Base-by-base conservation (phyloP, 2,797 vertebrate species). In the Poecilia picta region DNA sequence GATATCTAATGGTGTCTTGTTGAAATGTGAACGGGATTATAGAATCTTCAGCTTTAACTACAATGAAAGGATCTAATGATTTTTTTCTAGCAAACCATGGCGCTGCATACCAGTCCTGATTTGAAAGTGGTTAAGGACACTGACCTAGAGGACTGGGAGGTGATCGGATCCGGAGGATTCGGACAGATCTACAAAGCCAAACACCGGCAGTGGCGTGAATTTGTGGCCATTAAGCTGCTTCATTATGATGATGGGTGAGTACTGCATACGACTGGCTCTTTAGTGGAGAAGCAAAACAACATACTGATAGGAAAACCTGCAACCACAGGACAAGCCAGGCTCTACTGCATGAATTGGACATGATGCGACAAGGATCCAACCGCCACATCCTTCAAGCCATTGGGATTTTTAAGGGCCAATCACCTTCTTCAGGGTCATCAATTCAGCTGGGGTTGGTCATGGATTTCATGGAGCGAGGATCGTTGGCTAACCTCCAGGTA, bases 401-500 rank as follows among this genome's bases (percentile, higher is more conserved):
- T 0, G 95, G 95, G 49, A 73, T 95, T 78, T 96, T 92, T 68
- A 55, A 39, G 70, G 92, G 94, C 33, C 57, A 39, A 2, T 25
- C 23, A 10, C 85, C 82, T 2, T 25, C 1, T 28, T 1, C 2
- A 0, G 31, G 45, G 2, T 18, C 2, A 0, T 49, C 78, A 2
- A 0, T 10, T 1, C 89, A 87, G 41, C 86, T 93, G 0, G 95
- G 96, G 4, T 90, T 96, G 79, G 94, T 96, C 85, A 96, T 96
- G 96, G 95, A 96, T 90, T 89, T 93, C 82, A 96, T 96, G 95
- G 94, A 95, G 79, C 90, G 85, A 72, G 96, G 96, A 6, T 95
- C 95, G 0, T 79, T 96, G 77, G 84, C 80, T 0, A 74, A 64
- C 16, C 79, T 96, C 0, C 94, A 93, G 91, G 94, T 94, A 82